Conservation (phyloP, 2,888 invertebrate genomes). For the Dynastes maya region DNA sequence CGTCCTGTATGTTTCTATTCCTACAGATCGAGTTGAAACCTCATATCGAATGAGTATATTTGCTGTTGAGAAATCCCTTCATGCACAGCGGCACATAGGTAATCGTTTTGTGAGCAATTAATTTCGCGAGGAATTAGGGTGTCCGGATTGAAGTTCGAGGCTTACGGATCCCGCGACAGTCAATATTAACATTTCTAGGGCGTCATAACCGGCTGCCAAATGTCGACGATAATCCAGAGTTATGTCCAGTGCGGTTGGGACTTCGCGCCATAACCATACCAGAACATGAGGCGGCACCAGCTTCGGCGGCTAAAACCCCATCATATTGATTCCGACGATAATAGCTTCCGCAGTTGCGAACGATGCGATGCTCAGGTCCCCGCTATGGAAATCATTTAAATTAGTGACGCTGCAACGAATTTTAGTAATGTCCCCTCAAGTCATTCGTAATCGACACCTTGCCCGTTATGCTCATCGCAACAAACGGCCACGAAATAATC, state of each 20-base stretch:
- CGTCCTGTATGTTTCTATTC: too few species aligned
- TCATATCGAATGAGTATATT: not conserved
- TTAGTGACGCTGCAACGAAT: constrained; percentile 60
- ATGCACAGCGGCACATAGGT: not conserved
- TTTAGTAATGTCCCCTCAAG: constrained; percentile 50
- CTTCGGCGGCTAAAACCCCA: constrained; percentile 54
- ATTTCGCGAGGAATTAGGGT: constrained; percentile 50
- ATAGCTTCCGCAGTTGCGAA: constrained; percentile 59
- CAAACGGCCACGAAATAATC: constrained; percentile 26
- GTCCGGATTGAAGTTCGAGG: constrained; percentile 41
- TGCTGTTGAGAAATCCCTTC: not conserved
- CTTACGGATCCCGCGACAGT: constrained; percentile 60
- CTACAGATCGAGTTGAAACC: too few species aligned
- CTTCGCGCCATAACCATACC: constrained; percentile 55
- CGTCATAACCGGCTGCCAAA: constrained; percentile 67
- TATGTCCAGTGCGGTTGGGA: constrained; percentile 64
- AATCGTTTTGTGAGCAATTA: constrained; percentile 47
- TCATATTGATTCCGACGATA: constrained; percentile 60
- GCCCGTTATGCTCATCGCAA: not conserved
- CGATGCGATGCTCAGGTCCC: constrained; percentile 46
- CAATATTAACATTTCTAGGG: constrained; percentile 69
- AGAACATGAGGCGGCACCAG: constrained; percentile 51
- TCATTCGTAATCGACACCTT: constrained; percentile 44
- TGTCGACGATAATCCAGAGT: constrained; percentile 66
- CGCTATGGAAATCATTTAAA: constrained; percentile 61